Evolutionary conservation across 2,797 vertebrate genomes (phyloP).

Genomic region (Poeciliopsis presidionis): DNA sequence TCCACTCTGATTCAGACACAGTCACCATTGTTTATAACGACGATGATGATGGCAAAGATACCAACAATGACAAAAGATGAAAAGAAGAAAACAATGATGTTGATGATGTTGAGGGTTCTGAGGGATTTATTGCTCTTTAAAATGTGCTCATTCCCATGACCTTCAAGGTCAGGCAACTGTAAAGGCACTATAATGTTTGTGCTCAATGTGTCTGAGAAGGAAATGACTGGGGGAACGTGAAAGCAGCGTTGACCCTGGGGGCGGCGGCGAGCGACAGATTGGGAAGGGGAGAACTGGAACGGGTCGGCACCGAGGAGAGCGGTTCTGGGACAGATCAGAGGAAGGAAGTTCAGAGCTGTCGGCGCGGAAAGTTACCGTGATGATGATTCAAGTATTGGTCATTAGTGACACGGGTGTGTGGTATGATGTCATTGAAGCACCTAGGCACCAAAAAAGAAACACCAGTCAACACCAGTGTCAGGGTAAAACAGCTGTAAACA

Average conservation of each 20-base stretch:
- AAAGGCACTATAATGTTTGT: constrained; percentile 62
- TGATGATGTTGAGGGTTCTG: constrained; percentile 44
- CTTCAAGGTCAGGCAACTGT: constrained; percentile 69
- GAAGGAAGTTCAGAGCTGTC: constrained; percentile 70
- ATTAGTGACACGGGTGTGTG: constrained; percentile 59
- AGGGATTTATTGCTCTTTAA: constrained; percentile 63
- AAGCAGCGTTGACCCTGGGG: constrained; percentile 61
- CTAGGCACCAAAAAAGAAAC: not conserved
- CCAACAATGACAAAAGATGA: not conserved
- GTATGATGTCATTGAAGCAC: constrained; percentile 45
- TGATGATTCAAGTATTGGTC: constrained; percentile 42
- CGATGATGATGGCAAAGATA: constrained; percentile 14
- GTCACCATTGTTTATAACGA: constrained; percentile 4
- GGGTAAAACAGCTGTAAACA: not conserved
- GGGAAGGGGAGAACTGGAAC: constrained; percentile 16
- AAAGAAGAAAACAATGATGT: constrained; percentile 22
- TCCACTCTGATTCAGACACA: constrained; percentile 27
- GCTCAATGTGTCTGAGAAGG: constrained; percentile 70
- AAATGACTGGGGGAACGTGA: constrained; percentile 65
- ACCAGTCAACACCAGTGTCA: not conserved
- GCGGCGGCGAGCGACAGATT: constrained; percentile 23
- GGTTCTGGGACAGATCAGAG: constrained; percentile 53
- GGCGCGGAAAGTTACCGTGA: constrained; percentile 65
- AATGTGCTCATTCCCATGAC: constrained; percentile 70
- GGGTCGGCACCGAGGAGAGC: constrained; percentile 25